Percentiles rank a stretch among this genome's conserved stretches.
Evolutionary conservation across 2,113 vertebrate species (phyloP).

Genomic region (Triplophysa dalaica): DNA sequence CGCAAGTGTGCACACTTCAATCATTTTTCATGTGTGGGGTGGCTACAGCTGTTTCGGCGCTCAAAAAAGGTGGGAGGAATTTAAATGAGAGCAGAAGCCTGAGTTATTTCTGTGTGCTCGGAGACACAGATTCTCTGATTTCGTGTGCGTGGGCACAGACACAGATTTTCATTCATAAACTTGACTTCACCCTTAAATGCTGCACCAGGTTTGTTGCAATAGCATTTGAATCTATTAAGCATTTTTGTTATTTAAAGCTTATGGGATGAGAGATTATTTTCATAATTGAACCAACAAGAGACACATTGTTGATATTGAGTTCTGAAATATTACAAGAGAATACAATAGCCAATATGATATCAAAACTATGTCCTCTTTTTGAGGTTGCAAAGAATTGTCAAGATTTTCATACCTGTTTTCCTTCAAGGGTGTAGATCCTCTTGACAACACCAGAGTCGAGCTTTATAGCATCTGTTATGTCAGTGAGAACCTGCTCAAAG

Average conservation of each 20-base stretch:
- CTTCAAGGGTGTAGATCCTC: constrained; percentile 93
- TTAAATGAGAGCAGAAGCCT: constrained; percentile 54
- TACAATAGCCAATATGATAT: too few species aligned
- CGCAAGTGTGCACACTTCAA: neutral
- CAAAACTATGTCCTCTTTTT: too few species aligned
- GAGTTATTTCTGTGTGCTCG: constrained; percentile 60
- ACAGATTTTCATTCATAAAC: constrained; percentile 67
- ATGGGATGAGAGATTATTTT: too few species aligned
- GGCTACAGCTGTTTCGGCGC: neutral
- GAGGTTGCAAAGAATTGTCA: too few species aligned
- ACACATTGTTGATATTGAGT: too few species aligned
- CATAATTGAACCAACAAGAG: too few species aligned
- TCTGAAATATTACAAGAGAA: too few species aligned
- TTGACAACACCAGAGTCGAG: constrained; percentile 96
- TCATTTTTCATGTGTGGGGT: constrained; percentile 12
- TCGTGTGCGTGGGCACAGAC: constrained; percentile 56
- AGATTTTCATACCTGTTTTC: constrained; percentile 86
- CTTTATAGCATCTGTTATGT: constrained; percentile 97
- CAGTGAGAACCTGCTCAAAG: constrained; percentile 95
- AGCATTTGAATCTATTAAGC: constrained; percentile 18
- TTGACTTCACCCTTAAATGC: constrained; percentile 25
- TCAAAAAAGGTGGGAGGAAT: constrained; percentile 63
- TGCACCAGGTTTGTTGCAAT: constrained; percentile 23
- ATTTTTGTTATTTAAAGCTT: constrained; percentile 2
- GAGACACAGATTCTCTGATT: constrained; percentile 44